Percentiles rank a stretch among this genome's conserved stretches.
Conservation (phyloP, 2,888 invertebrate species). For the Strigamia transsilvanica region DNA sequence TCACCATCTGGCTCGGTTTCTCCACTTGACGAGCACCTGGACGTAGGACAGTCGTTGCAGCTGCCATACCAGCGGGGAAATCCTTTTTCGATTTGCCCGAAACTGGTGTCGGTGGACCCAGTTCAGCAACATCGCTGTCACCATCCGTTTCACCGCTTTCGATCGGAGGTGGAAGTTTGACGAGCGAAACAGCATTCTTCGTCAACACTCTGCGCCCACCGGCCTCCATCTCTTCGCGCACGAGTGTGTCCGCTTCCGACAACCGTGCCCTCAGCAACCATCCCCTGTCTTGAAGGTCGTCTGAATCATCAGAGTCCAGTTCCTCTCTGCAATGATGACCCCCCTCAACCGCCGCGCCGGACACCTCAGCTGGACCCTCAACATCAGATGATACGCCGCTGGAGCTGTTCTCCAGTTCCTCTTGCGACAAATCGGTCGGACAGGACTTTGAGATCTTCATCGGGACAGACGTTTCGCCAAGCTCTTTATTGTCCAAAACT, state of each 20-base stretch:
- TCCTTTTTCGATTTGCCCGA: constrained; percentile 52
- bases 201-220: constrained; percentile 65
- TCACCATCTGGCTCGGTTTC: not conserved
- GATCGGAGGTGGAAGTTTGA: constrained; percentile 81
- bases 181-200: constrained; percentile 77
- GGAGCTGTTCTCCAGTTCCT: constrained; percentile 86
- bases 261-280: constrained; percentile 55
- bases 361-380: constrained; percentile 54
- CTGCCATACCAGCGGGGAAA: constrained; percentile 53
- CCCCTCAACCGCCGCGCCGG: not conserved
- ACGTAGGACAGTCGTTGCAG: constrained; percentile 55
- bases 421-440: constrained; percentile 78
- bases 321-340: constrained; percentile 43
- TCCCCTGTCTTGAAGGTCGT: constrained; percentile 50
- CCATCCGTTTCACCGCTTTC: constrained; percentile 70
- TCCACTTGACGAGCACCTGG: constrained; percentile 31
- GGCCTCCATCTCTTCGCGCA: constrained; percentile 54
- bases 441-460: constrained; percentile 87
- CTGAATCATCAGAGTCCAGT: constrained; percentile 50
- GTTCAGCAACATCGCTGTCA: constrained; percentile 66
- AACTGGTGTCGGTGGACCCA: constrained; percentile 51
- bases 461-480: constrained; percentile 66
- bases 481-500: constrained; percentile 59
- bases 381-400: constrained; percentile 65
- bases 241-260: constrained; percentile 39